Evolutionary conservation across 2,113 vertebrate species (phyloP).

Genomic region (Amblyornis subalaris): DNA sequence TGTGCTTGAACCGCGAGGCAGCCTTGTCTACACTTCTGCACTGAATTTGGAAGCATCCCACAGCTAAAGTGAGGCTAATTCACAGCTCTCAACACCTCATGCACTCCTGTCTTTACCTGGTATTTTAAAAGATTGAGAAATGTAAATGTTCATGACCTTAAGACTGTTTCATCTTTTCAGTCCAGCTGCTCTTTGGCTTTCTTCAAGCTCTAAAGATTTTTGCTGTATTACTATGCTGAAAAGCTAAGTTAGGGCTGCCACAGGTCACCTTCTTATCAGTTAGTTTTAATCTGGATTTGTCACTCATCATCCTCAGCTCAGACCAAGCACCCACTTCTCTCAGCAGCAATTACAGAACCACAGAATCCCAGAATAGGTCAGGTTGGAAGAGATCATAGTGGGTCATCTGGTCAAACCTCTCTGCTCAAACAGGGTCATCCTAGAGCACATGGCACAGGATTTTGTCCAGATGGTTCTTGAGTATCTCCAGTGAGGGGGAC

Average conservation of each 20-base stretch:
- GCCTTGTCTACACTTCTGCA: background rate
- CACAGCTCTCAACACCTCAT: background rate
- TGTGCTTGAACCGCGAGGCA: background rate
- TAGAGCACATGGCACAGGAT: background rate
- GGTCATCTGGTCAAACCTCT: background rate
- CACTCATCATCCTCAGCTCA: background rate
- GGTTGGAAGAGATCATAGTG: background rate
- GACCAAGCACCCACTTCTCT: background rate
- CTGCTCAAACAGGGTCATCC: background rate
- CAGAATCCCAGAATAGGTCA: background rate
- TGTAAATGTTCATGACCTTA: background rate
- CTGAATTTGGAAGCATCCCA: background rate
- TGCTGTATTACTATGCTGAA: background rate
- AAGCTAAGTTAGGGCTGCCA: background rate
- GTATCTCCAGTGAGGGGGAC: background rate
- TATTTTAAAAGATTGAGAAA: background rate
- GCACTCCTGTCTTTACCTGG: background rate
- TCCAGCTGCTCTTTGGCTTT: background rate
- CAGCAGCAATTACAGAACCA: background rate
- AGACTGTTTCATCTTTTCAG: background rate
- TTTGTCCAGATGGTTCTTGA: background rate
- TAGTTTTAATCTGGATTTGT: background rate
- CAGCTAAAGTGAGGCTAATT: background rate
- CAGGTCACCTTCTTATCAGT: background rate
- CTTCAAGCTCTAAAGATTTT: background rate